Base-by-base conservation (phyloP, 1,140 invertebrate genomes). In the Leptinotarsa texana region DNA sequence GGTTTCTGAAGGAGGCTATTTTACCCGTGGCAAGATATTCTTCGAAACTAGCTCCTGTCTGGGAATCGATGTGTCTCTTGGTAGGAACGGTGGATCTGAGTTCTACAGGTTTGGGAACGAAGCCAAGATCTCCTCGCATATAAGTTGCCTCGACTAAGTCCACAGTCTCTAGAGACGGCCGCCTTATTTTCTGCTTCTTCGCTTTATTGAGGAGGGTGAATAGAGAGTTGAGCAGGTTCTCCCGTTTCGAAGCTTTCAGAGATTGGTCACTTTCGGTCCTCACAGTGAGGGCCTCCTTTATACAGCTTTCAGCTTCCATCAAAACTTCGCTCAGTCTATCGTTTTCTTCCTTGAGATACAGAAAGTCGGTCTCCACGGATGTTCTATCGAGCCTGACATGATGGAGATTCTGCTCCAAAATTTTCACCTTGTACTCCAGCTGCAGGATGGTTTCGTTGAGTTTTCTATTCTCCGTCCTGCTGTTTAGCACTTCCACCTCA, bases 331-430 rank as follows among this genome's bases (percentile, higher is more conserved):
- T 87, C 6, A 92, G 76, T 61, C 87, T 87, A 2, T 85, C 68
- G 24, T 89, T 87, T 82, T 92, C 88, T 62, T 84, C 81, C 51
- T 85, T 85, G 66, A 90, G 84, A 69, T 88, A 86, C 3, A 85
- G 79, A 13, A 89, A 83, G 48, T 90, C 85, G 0, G 85, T 81
- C 88, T 88, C 27, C 13, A 84, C 27, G 15, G 73, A 48, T 42
- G 63, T 65, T 68, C 80, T 77, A 61, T 80, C 76, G 72, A 81
- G 82, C 67, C 76, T 82, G 42, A 78, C 73, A 75, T 61, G 87
- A 85, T 92, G 87, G 27, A 93, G 82, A 77, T 89, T 88, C 82
- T 90, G 88, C 79, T 91, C 88, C 33, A 92, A 80, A 22, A 88
- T 80, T 11, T 86, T 83, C 24, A 89, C 84, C 80, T 90, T 89